Evolutionary conservation across 2,888 invertebrate species (phyloP), one percentile per base, ranked within the genome.

Genomic region (Idaea biselata): DNA sequence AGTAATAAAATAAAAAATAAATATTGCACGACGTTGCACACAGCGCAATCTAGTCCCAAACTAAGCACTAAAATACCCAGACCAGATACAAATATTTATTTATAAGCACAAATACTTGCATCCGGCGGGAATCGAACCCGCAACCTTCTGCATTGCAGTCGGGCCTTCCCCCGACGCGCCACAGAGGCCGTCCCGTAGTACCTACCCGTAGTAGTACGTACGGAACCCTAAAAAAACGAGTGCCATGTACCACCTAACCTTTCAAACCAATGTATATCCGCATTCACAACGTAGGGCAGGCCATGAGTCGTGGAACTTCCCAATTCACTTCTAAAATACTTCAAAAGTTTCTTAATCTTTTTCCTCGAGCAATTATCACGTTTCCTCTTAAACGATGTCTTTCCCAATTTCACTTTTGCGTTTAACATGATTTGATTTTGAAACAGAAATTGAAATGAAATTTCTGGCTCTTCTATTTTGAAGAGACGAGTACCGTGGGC

Each of bases 221-320:
- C 25, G 25, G 25, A 25, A 25, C 25, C 25, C 5, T 25, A 25
- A 25, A 25, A 25, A 25, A 25, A 25, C 25, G 5, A 25, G 25
- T 25, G 25, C 1, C 25, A 5, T 25, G 5, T 25, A 25, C 25
- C 25, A 25, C 25, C 25, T 5, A 76, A 89, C 91, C 87, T 88
- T 68, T 89, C 90, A 61, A 78, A 71, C 80, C 83, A 87, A 79
- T 88, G 85, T 77, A 87, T 77, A 18, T 83, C 76, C 55, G 73
- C 71, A 68, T 89, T 81, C 58, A 81, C 83, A 59, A 85, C 81
- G 74, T 90, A 86, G 33, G 86, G 74, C 55, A 90, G 68, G 0
- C 89, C 90, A 69, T 89, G 90, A 61, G 84, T 88, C 32, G 88
- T 86, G 55, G 80, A 85, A 77, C 70, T 83, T 73, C 68, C 69